A percentile compares a stretch with the other conserved stretches of the same genome.
These are phyloP conservation scores for Uropetala carovei DNA, from an alignment of 2,888 invertebrate species.

Conservation along the genomic window DNA sequence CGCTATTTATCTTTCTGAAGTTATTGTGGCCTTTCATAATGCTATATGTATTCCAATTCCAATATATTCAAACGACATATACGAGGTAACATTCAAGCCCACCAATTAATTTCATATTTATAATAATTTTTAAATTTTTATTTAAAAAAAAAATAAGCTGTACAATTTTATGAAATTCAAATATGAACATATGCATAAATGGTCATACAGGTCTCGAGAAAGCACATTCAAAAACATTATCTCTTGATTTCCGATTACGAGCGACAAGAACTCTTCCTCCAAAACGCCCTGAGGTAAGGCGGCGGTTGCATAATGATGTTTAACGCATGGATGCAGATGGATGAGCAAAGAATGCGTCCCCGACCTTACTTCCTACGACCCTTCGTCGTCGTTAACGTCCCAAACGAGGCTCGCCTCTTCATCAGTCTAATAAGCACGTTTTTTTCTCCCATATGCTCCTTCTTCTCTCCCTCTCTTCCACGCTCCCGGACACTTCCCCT, in stretches of 20 bases:
- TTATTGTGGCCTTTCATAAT: too few species aligned
- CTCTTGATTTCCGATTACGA: neutral
- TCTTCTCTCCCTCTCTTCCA: neutral
- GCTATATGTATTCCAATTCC: too few species aligned
- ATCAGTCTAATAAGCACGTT: constrained; percentile 47
- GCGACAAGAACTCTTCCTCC: neutral
- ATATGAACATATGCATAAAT: neutral
- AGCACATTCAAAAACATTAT: neutral
- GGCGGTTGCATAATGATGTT: neutral
- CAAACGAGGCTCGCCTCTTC: constrained; percentile 48
- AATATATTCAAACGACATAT: too few species aligned
- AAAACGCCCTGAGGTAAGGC: constrained; percentile 11
- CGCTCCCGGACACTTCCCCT: neutral
- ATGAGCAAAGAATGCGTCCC: constrained; percentile 36
- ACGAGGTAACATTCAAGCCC: too few species aligned
- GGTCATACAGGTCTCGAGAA: neutral
- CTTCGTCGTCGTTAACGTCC: constrained; percentile 36
- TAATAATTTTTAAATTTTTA: too few species aligned
- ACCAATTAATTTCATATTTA: too few species aligned
- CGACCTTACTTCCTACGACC: constrained; percentile 50
- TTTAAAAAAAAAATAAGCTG: too few species aligned
- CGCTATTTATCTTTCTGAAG: too few species aligned
- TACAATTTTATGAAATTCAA: neutral
- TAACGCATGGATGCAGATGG: constrained; percentile 44
- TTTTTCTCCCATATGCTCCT: constrained; percentile 19